Evolutionary conservation across 1,140 invertebrate species (phyloP), one percentile per base, ranked within the genome.

Genomic region (Achatina immaculata): DNA sequence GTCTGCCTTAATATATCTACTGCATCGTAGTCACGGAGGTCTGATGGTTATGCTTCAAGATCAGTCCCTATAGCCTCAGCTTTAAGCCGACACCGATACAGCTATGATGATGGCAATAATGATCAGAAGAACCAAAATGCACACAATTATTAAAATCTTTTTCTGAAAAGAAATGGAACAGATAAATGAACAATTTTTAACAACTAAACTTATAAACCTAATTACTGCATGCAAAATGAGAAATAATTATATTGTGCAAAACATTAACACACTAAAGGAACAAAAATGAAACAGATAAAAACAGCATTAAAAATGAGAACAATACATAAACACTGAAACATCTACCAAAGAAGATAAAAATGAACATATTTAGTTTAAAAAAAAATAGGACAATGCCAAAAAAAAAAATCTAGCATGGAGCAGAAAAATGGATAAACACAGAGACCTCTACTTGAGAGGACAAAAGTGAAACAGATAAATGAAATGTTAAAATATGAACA

Each of bases 61-160:
- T 62, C 28, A 62, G 4, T 62, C 19, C 16, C 6, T 4, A 68
- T 68, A 14, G 38, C 2, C 11, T n/a, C 36, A 19, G n/a, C 48
- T 51, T 51, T 51, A 42, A 55, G 76, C 48, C 40, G 28, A 28
- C 31, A 16, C 40, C 24, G 55, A 6, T 3, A 72, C 71, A 43
- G 48, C 74, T 40, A 73, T 72, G 62, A 80, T 79, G 65, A 86
- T 80, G 19, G 84, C 84, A 80, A 90, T 83, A 21, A 90, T 75
- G 51, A 78, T 83, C 58, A 90, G 43, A 34, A 89, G 71, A 55
- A 89, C 79, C n/a, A 88, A 66, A 55, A 89, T 81, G 83, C 88
- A 89, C 65, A 88, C 84, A 62, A 90, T 83, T 51, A 90, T 89
- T 80, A 88, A 84, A 48, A 90, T 89, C 84, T 89, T 88, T 86